Percentiles rank a stretch among this genome's conserved stretches.
These are phyloP conservation scores for Lutjanus erythropterus DNA, from an alignment of 2,113 vertebrate species.

Conservation along the genomic window DNA sequence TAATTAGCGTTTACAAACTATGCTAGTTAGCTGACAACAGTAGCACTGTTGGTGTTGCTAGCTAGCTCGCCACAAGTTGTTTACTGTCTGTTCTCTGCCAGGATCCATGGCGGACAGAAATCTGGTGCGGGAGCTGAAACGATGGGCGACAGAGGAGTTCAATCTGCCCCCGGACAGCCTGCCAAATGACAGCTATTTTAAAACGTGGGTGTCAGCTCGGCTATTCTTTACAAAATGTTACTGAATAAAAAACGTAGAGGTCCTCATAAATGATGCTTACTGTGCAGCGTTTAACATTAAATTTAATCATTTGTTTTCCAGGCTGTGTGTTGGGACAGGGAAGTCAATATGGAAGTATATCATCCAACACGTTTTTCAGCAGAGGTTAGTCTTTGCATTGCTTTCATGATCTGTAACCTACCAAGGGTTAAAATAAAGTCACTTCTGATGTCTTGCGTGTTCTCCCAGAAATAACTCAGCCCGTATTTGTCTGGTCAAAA, in stretches of 20 bases:
- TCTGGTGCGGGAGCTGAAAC: conserved; percentile 77
- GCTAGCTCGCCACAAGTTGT: not conserved
- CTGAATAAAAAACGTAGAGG: not conserved
- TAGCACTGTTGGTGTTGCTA: not conserved
- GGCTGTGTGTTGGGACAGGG: conserved; percentile 84
- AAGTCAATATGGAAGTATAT: conserved; percentile 85
- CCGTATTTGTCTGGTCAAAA: not conserved
- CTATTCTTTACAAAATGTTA: not conserved
- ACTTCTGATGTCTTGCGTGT: not conserved
- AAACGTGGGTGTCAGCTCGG: conserved; percentile 73
- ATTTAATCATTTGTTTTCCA: conserved; percentile 36
- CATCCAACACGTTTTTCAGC: conserved; percentile 80
- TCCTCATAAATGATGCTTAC: not conserved
- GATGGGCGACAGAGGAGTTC: conserved; percentile 84
- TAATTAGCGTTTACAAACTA: not conserved
- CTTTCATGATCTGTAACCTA: not conserved
- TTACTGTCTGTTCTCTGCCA: not conserved
- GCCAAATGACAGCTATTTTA: conserved; percentile 81
- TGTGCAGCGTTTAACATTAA: not conserved
- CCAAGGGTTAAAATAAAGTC: accelerated
- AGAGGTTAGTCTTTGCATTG: conserved; percentile 72
- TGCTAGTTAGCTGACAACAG: not conserved
- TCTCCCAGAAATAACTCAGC: not conserved
- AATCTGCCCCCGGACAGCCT: conserved; percentile 71
- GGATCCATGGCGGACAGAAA: conserved; percentile 77